Evolutionary conservation across 23 tunicate genomes (phyloP), one percentile per base, ranked within the genome.

Genomic region (Styela plicata): DNA sequence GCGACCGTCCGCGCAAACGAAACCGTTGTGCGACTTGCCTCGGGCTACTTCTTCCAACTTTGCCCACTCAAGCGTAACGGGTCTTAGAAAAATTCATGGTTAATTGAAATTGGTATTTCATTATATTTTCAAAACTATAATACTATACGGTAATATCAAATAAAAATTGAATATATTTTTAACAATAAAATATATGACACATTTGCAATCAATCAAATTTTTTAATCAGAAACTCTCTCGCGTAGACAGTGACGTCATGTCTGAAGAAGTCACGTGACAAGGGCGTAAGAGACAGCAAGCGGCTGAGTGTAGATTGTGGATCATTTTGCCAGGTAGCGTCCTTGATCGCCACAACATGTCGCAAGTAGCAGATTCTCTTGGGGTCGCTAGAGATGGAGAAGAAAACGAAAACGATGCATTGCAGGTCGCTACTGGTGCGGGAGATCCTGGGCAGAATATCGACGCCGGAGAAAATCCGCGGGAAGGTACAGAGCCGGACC

Each of bases 361-460:
- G 77, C 77, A 71, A 32, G 77, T 16, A 16, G 77, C 36, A 5
- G 77, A 71, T 28, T 71, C 77, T 71, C 77, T 71, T 71, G 77
- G 77, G 77, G 77, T 71, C 77, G 77, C 77, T 71, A 71, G 77
- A 71, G 77, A 71, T 71, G 77, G 77, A 19, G 5, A 13, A 34
- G 77, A 71, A 32, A 34, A 71, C 36, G 36, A 71, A 71, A 71
- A 71, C 34, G 3, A 34, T 28, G 26, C 77, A 2, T 16, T 13
- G 3, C 29, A 18, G 37, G 77, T 34, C 29, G 77, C 37, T 28
- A 36, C 16, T 29, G 77, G 77, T 34, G 77, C 35, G 29, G 77
- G 17, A 5, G 77, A 30, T 71, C 5, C 32, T 27, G 34, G 2
- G 7, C 26, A 71, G 5, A 7, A 31, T 71, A 36, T 16, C 77